phyloP scores from a whole-genome alignment of 2,888 invertebrate species.

The Polyploca ridens region DNA sequence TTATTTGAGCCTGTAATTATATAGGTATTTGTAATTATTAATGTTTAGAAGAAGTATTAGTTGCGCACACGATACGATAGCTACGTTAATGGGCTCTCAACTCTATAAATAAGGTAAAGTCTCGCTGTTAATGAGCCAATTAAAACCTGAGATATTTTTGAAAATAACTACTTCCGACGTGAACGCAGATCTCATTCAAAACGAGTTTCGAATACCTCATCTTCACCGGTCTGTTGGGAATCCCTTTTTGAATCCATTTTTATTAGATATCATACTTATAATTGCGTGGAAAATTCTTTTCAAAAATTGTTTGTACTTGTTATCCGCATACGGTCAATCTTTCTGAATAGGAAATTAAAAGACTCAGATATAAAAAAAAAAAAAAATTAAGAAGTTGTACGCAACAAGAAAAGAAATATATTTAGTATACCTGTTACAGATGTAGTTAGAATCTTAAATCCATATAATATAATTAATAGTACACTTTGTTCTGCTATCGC shows the following conservation, averaged over 20 bases:
- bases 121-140: constrained; percentile 10
- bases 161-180: not conserved
- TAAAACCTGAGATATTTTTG: constrained; percentile 9
- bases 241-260: no score
- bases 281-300: no score
- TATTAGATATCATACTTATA: not conserved
- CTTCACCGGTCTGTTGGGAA: not conserved
- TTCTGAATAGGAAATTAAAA: not conserved
- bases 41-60: constrained; percentile 41
- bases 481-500: not conserved
- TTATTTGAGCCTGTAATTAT: constrained; percentile 53
- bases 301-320: not conserved
- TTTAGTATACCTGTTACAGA: no score
- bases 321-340: not conserved
- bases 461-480: no score
- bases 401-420: no score
- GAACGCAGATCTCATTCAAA: constrained; percentile 2
- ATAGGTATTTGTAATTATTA: constrained; percentile 59
- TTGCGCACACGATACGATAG: constrained; percentile 12
- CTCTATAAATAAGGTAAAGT: constrained; percentile 12
- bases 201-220: not conserved
- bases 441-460: no score
- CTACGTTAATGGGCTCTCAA: constrained; percentile 9
- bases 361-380: no score
- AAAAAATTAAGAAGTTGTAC: no score